Conservation (phyloP, 2,797 vertebrate species). For the Threskiornis aethiopicus region DNA sequence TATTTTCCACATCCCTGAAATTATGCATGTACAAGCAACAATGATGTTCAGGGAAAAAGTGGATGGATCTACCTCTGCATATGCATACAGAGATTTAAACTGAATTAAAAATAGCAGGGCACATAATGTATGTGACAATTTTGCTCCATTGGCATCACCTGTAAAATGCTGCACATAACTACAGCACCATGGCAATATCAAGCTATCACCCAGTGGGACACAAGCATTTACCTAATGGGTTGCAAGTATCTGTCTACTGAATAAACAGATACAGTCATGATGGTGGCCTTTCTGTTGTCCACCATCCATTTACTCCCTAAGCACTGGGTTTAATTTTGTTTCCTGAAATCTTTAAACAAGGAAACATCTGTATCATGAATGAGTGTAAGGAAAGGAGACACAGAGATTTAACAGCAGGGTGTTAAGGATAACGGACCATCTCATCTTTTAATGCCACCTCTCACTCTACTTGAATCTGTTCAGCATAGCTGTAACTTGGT, state of each 20-base stretch:
- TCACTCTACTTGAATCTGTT: background rate
- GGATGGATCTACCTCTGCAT: background rate
- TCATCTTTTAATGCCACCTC: background rate
- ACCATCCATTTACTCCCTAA: background rate
- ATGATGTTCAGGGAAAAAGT: background rate
- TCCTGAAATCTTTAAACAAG: background rate
- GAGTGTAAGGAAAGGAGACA: background rate
- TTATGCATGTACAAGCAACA: background rate
- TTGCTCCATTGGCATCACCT: background rate
- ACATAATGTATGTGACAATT: background rate
- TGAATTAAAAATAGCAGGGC: background rate
- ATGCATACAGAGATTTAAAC: background rate
- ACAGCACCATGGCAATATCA: background rate
- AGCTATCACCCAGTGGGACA: background rate
- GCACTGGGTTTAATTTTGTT: background rate
- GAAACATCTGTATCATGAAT: background rate
- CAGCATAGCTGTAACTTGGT: background rate
- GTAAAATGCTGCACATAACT: background rate
- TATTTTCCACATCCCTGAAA: background rate
- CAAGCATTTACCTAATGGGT: background rate
- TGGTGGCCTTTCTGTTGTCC: background rate
- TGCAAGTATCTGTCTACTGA: background rate
- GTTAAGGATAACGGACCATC: background rate
- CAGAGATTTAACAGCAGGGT: background rate
- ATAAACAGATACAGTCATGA: background rate